Evolutionary conservation across 2,888 invertebrate species (phyloP).

Genomic region (Digitonthophagus gazella): DNA sequence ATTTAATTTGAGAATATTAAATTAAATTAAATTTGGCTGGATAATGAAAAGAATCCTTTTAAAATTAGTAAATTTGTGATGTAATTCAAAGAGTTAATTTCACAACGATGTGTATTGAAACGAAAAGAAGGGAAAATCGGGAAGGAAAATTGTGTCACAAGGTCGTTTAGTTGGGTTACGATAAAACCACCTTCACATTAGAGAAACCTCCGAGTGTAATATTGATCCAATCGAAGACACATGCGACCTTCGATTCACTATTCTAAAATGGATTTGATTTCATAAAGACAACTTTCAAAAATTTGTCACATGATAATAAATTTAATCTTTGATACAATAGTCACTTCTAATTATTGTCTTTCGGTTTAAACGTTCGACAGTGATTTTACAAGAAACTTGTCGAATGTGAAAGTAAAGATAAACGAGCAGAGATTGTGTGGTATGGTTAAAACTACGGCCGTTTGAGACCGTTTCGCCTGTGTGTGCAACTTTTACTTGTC

Average conservation of each 20-base stretch:
- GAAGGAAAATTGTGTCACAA: neutral
- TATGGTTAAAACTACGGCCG: neutral
- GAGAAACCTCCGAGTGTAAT: neutral
- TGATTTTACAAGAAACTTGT: neutral
- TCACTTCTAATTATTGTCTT: too few species aligned
- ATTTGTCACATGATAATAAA: neutral
- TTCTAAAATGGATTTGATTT: neutral
- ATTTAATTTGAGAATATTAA: too few species aligned
- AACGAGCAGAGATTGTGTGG: neutral
- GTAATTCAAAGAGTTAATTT: too few species aligned
- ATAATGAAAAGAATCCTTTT: too few species aligned
- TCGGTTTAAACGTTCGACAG: too few species aligned
- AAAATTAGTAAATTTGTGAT: too few species aligned
- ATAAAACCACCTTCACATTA: neutral
- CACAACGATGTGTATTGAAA: neutral
- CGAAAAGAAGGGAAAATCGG: neutral
- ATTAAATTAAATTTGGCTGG: too few species aligned
- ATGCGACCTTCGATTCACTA: neutral
- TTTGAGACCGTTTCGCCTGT: neutral
- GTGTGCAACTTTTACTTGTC: neutral
- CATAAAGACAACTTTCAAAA: neutral
- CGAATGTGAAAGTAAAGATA: neutral
- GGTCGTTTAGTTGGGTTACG: neutral
- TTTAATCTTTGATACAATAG: too few species aligned
- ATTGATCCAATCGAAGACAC: neutral